Evolutionary conservation across 2,888 invertebrate genomes (phyloP).

Genomic region (Cantharis flavilabris): DNA sequence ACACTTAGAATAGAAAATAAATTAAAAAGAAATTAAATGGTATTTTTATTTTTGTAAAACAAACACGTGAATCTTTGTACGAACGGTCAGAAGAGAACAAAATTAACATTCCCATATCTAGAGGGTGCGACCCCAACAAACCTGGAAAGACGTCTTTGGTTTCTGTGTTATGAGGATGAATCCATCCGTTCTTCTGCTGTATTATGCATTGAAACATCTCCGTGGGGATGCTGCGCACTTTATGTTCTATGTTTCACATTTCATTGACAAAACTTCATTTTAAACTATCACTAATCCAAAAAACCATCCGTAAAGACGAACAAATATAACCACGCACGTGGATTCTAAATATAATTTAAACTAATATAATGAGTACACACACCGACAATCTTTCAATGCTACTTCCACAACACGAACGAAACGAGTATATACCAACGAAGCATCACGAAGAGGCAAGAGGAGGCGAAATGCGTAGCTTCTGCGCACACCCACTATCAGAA

Average conservation of each 20-base stretch:
- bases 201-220: conserved; percentile 83
- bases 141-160: conserved; percentile 76
- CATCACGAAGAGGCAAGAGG: conserved; percentile 27
- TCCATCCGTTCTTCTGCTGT: conserved; percentile 79
- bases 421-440: conserved; percentile 14
- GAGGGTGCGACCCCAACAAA: conserved; percentile 49
- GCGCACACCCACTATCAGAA: conserved; percentile 25
- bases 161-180: conserved; percentile 71
- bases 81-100: neutral
- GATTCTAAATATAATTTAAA: conserved; percentile 34
- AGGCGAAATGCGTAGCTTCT: conserved; percentile 20
- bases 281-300: conserved; percentile 17
- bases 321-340: conserved; percentile 37
- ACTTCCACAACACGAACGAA: conserved; percentile 11
- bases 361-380: neutral
- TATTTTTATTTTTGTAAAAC: neutral
- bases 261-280: conserved; percentile 30
- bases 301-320: conserved; percentile 18
- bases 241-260: conserved; percentile 14
- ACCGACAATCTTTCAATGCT: neutral
- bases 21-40: neutral
- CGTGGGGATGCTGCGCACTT: conserved; percentile 35
- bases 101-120: neutral
- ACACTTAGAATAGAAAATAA: neutral
- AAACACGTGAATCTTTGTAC: neutral